Base-by-base conservation (phyloP, 2,797 vertebrate genomes). In the Otus scops region DNA sequence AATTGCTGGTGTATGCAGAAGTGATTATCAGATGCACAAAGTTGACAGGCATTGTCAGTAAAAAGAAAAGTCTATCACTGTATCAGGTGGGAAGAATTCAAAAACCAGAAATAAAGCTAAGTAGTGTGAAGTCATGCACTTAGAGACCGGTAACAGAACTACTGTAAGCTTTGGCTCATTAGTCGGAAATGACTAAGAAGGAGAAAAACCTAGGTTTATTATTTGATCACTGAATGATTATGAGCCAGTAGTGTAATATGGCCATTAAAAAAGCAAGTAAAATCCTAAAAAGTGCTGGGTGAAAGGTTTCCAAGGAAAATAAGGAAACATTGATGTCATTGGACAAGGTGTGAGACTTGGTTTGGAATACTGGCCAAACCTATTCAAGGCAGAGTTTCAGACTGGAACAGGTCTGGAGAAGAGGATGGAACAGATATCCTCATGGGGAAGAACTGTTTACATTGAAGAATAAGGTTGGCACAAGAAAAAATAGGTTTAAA, bases 21-120 rank as follows among this genome's bases (percentile, higher is more conserved):
- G 70, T 76, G 83, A 88, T 93, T 81, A 95, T 86, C 57, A 92
- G 83, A 86, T 59, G 67, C 71, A 85, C 47, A 47, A 54, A 83
- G 45, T 23, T 65, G 73, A 74, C 93, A 88, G 51, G 39, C 28
- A 76, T 15, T 61, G 50, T 69, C 77, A 82, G 21, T 54, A 68
- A 84, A 84, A 90, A 74, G 47, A 73, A 63, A 78, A 61, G 43
- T 13, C 9, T 51, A 60, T 71, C 86, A 50, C 18, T 50, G 5
- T 43, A 51, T 73, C 70, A 92, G 48, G 77, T 24, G 30, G 7
- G 59, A 92, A 93, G 54, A 85, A 87, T n/a, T 87, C 0, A 0
- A 82, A 84, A 89, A 39, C 4, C 45, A 80, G 48, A 88, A 91
- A 80, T 68, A 39, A 71, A 89, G 56, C 64, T 74, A 64, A 21